Conservation (phyloP, 30 jellyfish, hydroid and myxozoan species). For the Cassiopea andromeda region DNA sequence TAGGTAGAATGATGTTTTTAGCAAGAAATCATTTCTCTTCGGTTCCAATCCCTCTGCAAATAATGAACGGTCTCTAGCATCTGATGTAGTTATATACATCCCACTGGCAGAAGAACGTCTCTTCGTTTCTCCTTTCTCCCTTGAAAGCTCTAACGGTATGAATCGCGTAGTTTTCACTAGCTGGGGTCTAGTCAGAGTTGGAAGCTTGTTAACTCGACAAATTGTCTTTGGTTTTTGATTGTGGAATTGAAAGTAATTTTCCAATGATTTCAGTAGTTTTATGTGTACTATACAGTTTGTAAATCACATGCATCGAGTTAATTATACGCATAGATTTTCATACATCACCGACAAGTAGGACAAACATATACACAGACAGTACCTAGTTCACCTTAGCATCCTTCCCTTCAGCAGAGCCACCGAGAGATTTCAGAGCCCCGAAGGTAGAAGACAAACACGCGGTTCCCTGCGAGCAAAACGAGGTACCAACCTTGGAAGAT, state of each 20-base stretch:
- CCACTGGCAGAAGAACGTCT: no score
- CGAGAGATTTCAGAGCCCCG: no score
- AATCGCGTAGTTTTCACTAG: neutral
- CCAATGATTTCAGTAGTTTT: neutral
- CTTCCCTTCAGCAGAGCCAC: neutral
- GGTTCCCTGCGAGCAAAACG: no score
- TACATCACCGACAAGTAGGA: neutral
- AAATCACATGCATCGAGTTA: neutral
- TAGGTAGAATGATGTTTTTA: no score
- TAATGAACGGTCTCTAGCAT: no score
- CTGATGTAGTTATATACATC: no score
- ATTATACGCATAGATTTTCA: constrained; percentile 1
- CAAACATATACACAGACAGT: neutral
- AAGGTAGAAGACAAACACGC: no score
- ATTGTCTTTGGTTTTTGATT: neutral
- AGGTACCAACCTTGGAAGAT: no score
- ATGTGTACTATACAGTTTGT: neutral
- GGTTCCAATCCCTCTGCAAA: no score
- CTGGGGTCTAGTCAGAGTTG: neutral
- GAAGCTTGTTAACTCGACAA: neutral
- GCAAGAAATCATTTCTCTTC: no score
- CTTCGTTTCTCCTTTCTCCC: no score
- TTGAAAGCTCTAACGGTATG: no score
- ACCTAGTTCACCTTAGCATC: neutral
- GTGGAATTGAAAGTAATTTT: neutral